Percentiles rank a stretch among this genome's conserved stretches.
phyloP scores from a whole-genome alignment of 2,797 vertebrate genomes.

The Vultur gryphus region DNA sequence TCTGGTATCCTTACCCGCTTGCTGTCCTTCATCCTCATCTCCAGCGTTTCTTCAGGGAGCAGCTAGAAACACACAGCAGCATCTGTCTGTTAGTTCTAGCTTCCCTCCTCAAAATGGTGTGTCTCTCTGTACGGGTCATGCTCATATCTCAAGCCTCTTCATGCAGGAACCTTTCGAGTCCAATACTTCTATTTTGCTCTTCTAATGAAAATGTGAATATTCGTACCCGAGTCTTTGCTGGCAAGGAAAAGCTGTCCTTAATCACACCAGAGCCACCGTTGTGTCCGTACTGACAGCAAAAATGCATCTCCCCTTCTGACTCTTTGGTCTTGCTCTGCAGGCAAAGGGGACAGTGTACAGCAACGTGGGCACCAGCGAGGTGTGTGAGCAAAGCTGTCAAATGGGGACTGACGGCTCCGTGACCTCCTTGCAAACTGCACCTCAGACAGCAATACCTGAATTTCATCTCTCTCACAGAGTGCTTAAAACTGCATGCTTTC shows the following conservation, averaged over 20 bases:
- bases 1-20: neutral
- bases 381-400: neutral
- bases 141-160: neutral
- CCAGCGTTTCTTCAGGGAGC: neutral
- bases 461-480: neutral
- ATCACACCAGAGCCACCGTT: fast-evolving
- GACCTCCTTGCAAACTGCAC: neutral
- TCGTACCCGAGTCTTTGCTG: neutral
- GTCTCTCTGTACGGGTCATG: fast-evolving
- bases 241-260: neutral
- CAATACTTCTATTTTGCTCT: neutral
- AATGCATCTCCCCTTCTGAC: neutral
- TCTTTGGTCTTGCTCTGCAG: neutral
- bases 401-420: neutral
- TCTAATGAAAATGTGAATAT: neutral
- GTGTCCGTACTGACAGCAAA: neutral
- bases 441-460: neutral
- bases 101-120: neutral
- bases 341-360: neutral
- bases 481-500: neutral
- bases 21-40: neutral
- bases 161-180: neutral
- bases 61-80: neutral
- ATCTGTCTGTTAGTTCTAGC: neutral
- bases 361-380: fast-evolving